Percentiles rank a stretch among this genome's conserved stretches.
These are phyloP conservation scores for Dipodomys merriami DNA, from an alignment of 2,113 vertebrate genomes.

Conservation along the genomic window DNA sequence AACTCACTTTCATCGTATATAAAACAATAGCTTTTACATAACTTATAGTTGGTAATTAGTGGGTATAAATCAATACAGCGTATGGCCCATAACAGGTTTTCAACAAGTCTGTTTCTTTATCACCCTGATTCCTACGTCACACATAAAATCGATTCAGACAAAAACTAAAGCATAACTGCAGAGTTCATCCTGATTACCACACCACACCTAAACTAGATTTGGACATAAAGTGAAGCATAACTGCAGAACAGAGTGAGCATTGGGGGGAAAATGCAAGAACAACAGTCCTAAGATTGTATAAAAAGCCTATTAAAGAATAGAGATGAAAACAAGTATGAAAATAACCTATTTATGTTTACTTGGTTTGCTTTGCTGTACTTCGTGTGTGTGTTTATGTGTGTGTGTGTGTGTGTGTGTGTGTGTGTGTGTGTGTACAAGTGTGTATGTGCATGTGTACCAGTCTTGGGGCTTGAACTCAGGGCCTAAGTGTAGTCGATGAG, in stretches of 20 bases:
- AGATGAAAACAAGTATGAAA: constrained; percentile 26
- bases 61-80: neutral
- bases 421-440: too few species aligned
- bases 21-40: constrained; percentile 20
- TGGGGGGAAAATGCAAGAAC: constrained; percentile 19
- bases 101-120: constrained; percentile 17
- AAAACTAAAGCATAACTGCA: constrained; percentile 25
- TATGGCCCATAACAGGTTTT: neutral
- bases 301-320: constrained; percentile 28
- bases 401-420: too few species aligned
- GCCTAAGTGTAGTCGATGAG: too few species aligned
- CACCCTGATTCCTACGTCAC: neutral
- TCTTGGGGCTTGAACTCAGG: too few species aligned
- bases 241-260: neutral
- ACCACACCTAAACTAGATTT: constrained; percentile 20
- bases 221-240: constrained; percentile 23
- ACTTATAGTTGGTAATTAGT: constrained; percentile 38
- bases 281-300: neutral
- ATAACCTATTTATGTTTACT: constrained; percentile 39
- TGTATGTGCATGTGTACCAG: too few species aligned
- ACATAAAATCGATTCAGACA: constrained; percentile 28
- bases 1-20: constrained; percentile 47
- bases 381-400: too few species aligned
- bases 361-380: neutral
- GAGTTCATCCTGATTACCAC: neutral